These are phyloP conservation scores for Spodoptera exigua DNA, from an alignment of 2,888 invertebrate genomes.

Conservation along the genomic window DNA sequence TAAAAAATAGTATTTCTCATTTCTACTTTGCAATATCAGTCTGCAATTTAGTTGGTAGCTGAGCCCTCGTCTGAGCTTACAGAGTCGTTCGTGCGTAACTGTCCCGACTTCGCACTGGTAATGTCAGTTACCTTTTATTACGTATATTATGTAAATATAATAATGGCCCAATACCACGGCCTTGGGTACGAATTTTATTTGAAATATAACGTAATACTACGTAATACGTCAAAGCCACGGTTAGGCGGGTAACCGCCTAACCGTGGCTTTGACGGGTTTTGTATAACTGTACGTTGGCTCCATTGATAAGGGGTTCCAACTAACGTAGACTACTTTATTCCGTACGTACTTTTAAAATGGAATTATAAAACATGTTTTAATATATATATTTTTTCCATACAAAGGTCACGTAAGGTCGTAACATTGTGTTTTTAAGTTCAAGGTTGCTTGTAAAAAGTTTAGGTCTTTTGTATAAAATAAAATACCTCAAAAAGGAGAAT, in stretches of 20 bases:
- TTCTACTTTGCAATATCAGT: conserved; percentile 36
- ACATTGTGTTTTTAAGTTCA: conserved; percentile 38
- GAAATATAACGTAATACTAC: conserved; percentile 59
- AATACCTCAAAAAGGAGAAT: conserved; percentile 28
- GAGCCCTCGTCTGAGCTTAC: conserved; percentile 33
- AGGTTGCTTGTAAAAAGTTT: conserved; percentile 37
- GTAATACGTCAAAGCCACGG: too few relatives aligned
- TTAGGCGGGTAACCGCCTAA: too few relatives aligned
- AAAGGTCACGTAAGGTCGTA: conserved; percentile 22
- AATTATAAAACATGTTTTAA: conserved; percentile 26
- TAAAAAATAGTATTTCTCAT: conserved; percentile 7
- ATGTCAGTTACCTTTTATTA: conserved; percentile 68
- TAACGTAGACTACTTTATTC: conserved; percentile 23
- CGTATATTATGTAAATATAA: conserved; percentile 67
- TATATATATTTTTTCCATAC: conserved; percentile 14
- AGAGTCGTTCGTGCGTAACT: conserved; percentile 62
- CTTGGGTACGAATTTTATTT: conserved; percentile 62
- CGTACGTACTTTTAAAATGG: conserved; percentile 21
- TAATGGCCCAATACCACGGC: conserved; percentile 60
- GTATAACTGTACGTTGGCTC: conserved; percentile 18
- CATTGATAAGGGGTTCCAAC: conserved; percentile 51
- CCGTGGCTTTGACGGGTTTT: conserved; percentile 52
- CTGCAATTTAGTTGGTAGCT: conserved; percentile 51
- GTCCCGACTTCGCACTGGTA: conserved; percentile 53
- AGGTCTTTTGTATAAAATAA: conserved; percentile 37